These are phyloP conservation scores for Urocitellus parryii DNA, from an alignment of 2,113 vertebrate species.

Conservation along the genomic window DNA sequence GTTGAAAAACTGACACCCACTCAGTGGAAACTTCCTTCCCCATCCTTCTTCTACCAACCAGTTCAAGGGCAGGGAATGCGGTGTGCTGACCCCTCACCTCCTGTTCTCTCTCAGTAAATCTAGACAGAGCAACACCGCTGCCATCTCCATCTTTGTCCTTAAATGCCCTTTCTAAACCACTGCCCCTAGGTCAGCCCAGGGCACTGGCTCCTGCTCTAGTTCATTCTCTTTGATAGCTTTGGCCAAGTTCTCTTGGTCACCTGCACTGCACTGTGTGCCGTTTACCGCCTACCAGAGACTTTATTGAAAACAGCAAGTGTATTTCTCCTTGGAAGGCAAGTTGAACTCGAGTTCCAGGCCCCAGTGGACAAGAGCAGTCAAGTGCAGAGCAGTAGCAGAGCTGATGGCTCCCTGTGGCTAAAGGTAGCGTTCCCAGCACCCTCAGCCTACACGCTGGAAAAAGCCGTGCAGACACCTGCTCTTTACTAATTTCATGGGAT, in stretches of 20 bases:
- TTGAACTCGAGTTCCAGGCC: constrained; percentile 27
- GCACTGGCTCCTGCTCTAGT: constrained; percentile 17
- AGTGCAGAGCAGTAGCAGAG: not conserved
- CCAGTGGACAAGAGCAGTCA: not conserved
- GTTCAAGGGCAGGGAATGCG: constrained; percentile 10
- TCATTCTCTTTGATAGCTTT: constrained; percentile 48
- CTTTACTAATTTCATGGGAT: constrained; percentile 24
- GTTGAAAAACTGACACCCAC: not conserved
- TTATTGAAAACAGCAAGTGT: constrained; percentile 33
- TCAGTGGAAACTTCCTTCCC: not conserved
- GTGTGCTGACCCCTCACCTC: not conserved
- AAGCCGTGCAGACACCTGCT: not conserved
- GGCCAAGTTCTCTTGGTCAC: constrained; percentile 15
- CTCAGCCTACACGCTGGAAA: not conserved
- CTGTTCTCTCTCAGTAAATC: constrained; percentile 38
- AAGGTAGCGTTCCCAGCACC: not conserved
- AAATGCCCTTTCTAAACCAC: constrained; percentile 46
- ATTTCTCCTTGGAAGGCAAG: constrained; percentile 39
- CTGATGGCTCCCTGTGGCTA: not conserved
- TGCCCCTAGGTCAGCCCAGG: constrained; percentile 35
- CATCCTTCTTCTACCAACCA: not conserved
- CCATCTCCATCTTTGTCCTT: constrained; percentile 54
- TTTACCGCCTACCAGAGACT: not conserved
- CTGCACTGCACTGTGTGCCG: constrained; percentile 12
- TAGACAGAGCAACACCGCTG: not conserved